phyloP scores from a whole-genome alignment of 2,797 vertebrate species.

The Propithecus perrieri region DNA sequence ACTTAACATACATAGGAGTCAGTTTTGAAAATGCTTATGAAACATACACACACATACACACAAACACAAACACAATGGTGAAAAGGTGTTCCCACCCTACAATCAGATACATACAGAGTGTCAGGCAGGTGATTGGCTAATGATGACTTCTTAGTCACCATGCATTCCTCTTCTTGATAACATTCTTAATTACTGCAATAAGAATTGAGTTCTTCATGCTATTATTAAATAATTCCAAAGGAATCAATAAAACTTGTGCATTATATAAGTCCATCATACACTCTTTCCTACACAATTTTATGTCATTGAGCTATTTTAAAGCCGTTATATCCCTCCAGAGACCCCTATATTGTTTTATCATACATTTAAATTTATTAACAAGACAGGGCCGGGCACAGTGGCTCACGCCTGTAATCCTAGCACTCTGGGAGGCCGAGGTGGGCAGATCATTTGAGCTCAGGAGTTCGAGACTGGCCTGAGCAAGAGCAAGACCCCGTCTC shows the following conservation, averaged over 20 bases:
- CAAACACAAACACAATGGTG: not conserved
- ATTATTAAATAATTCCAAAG: not conserved
- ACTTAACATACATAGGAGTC: not conserved
- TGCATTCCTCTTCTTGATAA: constrained; percentile 23
- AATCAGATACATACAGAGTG: not conserved
- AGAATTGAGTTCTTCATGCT: constrained; percentile 47
- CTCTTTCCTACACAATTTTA: constrained; percentile 15
- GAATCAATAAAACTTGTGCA: constrained; percentile 25
- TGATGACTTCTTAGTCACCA: constrained; percentile 43
- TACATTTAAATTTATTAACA: not conserved
- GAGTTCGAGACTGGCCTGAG: too few species aligned
- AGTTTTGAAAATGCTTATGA: not conserved
- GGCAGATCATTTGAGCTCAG: too few species aligned
- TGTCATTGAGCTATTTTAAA: not conserved
- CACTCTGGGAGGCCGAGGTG: too few species aligned
- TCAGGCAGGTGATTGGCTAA: not conserved
- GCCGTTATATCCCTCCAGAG: constrained; percentile 7
- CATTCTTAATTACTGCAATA: constrained; percentile 65
- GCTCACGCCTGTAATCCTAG: too few species aligned
- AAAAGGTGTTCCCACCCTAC: not conserved
- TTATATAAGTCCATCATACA: not conserved
- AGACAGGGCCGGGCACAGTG: too few species aligned
- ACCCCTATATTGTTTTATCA: not conserved
- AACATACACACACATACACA: not conserved
- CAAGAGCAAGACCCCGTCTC: too few species aligned